phyloP scores from a whole-genome alignment of 2,113 vertebrate species.

The Nerophis ophidion region DNA sequence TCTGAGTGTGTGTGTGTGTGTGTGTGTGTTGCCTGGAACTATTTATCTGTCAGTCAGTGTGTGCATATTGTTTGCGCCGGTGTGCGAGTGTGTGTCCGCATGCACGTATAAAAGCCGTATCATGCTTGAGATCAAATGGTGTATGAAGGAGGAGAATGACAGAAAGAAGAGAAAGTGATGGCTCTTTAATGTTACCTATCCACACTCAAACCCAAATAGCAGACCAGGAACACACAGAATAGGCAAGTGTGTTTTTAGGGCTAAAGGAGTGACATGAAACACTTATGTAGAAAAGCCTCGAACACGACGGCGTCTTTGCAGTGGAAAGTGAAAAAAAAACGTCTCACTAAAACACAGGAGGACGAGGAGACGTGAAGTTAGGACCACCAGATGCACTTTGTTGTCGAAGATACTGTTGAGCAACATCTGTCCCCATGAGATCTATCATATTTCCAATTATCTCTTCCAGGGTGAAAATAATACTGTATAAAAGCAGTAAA shows the following conservation, averaged over 20 bases:
- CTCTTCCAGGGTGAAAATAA: no score
- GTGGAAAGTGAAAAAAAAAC: conserved; percentile 24
- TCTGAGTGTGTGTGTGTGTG: conserved; percentile 30
- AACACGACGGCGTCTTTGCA: conserved; percentile 66
- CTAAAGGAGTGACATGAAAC: conserved; percentile 62
- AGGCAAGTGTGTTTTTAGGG: conserved; percentile 59
- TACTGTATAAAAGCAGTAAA: no score
- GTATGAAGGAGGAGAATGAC: conserved; percentile 68
- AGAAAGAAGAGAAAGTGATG: conserved; percentile 61
- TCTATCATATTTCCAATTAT: no score
- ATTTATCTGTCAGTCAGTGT: conserved; percentile 57
- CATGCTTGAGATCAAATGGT: conserved; percentile 66
- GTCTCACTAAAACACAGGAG: conserved; percentile 44
- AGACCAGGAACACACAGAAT: conserved; percentile 58
- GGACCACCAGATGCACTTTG: conserved; percentile 30
- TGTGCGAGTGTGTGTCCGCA: conserved; percentile 33
- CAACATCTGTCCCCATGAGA: background rate
- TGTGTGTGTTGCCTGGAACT: conserved; percentile 38
- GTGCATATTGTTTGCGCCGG: conserved; percentile 33
- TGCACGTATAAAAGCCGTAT: conserved; percentile 62
- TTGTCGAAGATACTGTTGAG: conserved; percentile 1
- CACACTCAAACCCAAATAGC: conserved; percentile 66
- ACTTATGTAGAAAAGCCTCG: conserved; percentile 60
- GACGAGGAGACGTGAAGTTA: conserved; percentile 45
- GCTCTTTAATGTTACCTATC: conserved; percentile 67